These are phyloP conservation scores for Anolis apletophallus DNA, from an alignment of 2,797 vertebrate genomes.

Conservation along the genomic window DNA sequence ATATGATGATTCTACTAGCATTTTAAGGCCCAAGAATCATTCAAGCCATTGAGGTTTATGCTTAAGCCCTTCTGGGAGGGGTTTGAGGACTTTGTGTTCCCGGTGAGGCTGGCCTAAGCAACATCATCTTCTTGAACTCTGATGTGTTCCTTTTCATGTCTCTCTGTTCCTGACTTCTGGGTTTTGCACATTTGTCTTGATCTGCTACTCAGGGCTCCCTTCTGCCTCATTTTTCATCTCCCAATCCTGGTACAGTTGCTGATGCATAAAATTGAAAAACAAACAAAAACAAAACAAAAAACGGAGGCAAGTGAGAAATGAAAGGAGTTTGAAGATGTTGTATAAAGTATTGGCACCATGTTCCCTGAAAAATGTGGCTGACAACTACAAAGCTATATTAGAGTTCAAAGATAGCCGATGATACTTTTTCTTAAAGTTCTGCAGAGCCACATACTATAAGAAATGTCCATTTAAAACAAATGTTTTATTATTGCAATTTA, in stretches of 20 bases:
- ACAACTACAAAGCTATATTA: neutral
- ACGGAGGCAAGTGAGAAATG: neutral
- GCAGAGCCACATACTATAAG: neutral
- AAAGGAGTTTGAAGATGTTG: accelerated
- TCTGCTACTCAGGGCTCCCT: neutral
- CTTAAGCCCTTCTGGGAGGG: neutral
- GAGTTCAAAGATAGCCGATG: neutral
- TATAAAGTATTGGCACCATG: neutral
- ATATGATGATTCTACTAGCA: no score
- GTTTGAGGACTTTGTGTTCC: neutral
- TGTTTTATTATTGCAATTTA: neutral
- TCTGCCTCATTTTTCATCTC: neutral
- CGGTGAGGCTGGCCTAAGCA: neutral
- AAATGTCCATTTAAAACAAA: slow-evolving; percentile 18
- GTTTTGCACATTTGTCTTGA: neutral
- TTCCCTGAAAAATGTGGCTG: neutral
- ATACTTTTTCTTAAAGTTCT: slow-evolving; percentile 10
- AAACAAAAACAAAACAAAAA: neutral
- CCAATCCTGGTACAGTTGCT: neutral
- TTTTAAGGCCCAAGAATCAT: neutral
- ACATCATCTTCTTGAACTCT: neutral
- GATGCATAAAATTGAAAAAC: neutral
- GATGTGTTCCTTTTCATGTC: neutral
- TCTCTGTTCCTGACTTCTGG: neutral
- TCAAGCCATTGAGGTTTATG: neutral